Conservation (phyloP, 2,888 invertebrate genomes). For the Pyralis farinalis region DNA sequence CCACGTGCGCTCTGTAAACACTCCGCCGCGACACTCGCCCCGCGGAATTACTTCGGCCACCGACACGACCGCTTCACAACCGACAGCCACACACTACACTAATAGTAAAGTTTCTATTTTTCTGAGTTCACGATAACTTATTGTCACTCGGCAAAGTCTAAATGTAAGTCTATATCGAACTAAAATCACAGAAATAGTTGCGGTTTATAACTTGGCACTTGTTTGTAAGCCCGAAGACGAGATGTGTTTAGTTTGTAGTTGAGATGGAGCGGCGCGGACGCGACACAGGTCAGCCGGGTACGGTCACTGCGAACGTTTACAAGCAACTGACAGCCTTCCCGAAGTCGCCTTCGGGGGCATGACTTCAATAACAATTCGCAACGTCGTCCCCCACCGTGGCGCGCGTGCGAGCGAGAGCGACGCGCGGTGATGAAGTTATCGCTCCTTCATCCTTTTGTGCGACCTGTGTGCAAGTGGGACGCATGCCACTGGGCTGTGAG, state of each 20-base stretch:
- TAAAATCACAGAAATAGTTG: conserved; percentile 54
- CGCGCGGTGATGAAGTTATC: conserved; percentile 78
- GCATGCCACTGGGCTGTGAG: conserved; percentile 41
- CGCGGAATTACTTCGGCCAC: conserved; percentile 6
- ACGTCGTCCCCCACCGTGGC: conserved; percentile 79
- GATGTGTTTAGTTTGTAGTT: conserved; percentile 51
- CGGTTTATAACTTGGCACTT: conserved; percentile 57
- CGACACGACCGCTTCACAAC: conserved; percentile 20
- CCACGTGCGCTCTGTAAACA: conserved; percentile 76
- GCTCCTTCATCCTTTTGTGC: conserved; percentile 82
- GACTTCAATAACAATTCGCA: conserved; percentile 82
- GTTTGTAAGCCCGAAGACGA: conserved; percentile 51
- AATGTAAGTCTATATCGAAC: conserved; percentile 32
- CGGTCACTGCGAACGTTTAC: conserved; percentile 76
- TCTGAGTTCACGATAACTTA: conserved; percentile 35
- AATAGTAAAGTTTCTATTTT: conserved; percentile 38
- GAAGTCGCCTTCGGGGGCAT: conserved; percentile 81
- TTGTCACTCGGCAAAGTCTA: conserved; percentile 43
- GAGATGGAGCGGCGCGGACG: conserved; percentile 46
- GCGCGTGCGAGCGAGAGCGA: conserved; percentile 73
- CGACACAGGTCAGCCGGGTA: conserved; percentile 64
- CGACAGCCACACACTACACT: conserved; percentile 31
- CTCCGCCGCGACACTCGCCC: conserved; percentile 20
- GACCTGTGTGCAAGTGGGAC: conserved; percentile 75
- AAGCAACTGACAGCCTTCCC: conserved; percentile 80